Evolutionary conservation across 2,888 invertebrate genomes (phyloP).

Genomic region (Calameuta filiformis): DNA sequence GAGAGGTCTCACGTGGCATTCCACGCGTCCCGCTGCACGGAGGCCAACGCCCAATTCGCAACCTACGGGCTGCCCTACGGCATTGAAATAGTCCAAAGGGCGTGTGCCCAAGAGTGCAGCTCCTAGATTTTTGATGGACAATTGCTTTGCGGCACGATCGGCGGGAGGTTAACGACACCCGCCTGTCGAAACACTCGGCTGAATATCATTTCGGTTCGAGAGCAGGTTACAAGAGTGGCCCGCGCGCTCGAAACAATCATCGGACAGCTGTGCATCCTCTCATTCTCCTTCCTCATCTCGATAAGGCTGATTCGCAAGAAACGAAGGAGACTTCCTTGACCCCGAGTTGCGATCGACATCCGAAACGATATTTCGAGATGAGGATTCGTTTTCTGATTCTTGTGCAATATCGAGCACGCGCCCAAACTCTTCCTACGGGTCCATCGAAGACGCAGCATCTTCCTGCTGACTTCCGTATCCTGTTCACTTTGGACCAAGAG

Average conservation of each 20-base stretch:
- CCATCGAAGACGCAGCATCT: too few species aligned
- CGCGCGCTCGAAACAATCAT: conserved; percentile 13
- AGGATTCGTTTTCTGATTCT: too few species aligned
- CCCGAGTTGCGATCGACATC: too few species aligned
- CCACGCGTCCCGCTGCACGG: conserved; percentile 23
- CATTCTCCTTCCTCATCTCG: too few species aligned
- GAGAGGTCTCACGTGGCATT: conserved; percentile 13
- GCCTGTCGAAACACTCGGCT: conserved; percentile 55
- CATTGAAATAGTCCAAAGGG: conserved; percentile 37
- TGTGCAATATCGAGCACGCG: too few species aligned
- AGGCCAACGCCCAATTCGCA: conserved; percentile 59
- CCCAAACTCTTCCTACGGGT: too few species aligned
- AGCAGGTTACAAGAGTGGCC: conserved; percentile 26
- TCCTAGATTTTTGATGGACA: conserved; percentile 48
- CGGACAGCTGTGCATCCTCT: conserved; percentile 1
- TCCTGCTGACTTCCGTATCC: too few species aligned
- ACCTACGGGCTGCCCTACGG: conserved; percentile 35
- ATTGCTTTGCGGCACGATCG: conserved; percentile 47
- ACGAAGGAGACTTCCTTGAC: too few species aligned
- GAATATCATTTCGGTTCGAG: conserved; percentile 53
- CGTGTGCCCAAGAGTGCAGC: conserved; percentile 23
- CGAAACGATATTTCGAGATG: too few species aligned
- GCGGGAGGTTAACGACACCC: conserved; percentile 60
- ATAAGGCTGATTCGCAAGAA: too few species aligned
- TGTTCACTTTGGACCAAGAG: too few species aligned